phyloP scores from a whole-genome alignment of 1,140 invertebrate species.

The Formica selysi region DNA sequence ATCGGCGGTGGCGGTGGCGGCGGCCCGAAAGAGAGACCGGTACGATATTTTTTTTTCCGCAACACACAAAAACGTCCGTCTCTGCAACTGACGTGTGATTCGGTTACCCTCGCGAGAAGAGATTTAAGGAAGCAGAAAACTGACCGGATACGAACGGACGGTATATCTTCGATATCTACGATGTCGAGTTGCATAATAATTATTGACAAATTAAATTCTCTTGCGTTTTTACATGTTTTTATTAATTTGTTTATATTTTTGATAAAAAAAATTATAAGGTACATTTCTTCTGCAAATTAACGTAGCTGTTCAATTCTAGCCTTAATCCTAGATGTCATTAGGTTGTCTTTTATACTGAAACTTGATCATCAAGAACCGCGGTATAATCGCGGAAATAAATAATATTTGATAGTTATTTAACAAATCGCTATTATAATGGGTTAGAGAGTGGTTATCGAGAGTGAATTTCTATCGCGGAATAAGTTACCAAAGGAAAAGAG shows the following conservation, averaged over 20 bases:
- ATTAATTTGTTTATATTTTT: not conserved
- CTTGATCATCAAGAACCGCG: not conserved
- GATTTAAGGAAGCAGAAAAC: constrained; percentile 75
- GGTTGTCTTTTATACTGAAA: not conserved
- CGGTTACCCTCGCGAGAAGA: constrained; percentile 67
- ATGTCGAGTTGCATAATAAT: not conserved
- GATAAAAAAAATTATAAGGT: not conserved
- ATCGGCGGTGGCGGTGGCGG: constrained; percentile 68
- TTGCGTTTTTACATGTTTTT: not conserved
- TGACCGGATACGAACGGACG: constrained; percentile 64
- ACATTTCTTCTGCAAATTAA: not conserved
- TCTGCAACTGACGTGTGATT: constrained; percentile 77
- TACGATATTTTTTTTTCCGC: constrained; percentile 65
- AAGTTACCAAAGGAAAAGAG: constrained; percentile 58
- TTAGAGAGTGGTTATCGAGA: constrained; percentile 55
- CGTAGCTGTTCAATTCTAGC: no score
- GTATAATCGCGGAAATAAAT: not conserved
- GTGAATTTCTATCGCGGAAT: constrained; percentile 37
- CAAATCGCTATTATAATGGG: constrained; percentile 36
- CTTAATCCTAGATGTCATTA: not conserved
- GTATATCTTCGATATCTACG: constrained; percentile 13
- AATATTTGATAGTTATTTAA: constrained; percentile 14
- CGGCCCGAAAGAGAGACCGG: constrained; percentile 57
- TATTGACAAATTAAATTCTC: constrained; percentile 14
- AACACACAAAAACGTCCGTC: constrained; percentile 75